Evolutionary conservation across 2,113 vertebrate species (phyloP).

Genomic region (Otus sunia): DNA sequence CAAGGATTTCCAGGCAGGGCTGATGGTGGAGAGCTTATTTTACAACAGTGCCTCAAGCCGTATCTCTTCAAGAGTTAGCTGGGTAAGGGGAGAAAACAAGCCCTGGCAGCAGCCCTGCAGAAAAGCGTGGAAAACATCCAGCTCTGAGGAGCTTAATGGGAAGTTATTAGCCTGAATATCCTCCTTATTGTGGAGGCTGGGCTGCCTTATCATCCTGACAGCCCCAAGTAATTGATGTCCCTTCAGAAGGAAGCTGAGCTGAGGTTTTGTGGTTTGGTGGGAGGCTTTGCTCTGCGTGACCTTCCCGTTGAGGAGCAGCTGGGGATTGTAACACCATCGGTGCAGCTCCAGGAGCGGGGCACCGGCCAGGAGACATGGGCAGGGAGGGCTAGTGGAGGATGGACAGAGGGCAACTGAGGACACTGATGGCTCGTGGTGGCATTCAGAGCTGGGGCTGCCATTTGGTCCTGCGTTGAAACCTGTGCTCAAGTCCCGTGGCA

Average conservation of each 20-base stretch:
- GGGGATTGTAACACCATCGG: not conserved
- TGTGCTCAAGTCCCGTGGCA: accelerated
- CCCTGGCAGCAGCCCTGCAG: slow-evolving; percentile 32
- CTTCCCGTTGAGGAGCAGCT: slow-evolving; percentile 25
- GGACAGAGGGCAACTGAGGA: not conserved
- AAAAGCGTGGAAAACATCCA: slow-evolving; percentile 48
- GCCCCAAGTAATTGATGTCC: slow-evolving; percentile 67
- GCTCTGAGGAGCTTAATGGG: slow-evolving; percentile 49
- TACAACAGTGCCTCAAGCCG: not conserved
- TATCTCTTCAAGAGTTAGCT: slow-evolving; percentile 15
- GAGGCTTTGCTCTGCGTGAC: slow-evolving; percentile 52
- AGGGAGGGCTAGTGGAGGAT: too few relatives aligned
- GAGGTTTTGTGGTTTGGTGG: slow-evolving; percentile 61
- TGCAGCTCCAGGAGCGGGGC: not conserved
- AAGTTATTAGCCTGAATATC: slow-evolving; percentile 62
- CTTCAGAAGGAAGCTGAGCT: slow-evolving; percentile 45
- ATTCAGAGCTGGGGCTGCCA: not conserved
- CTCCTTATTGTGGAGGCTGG: slow-evolving; percentile 45
- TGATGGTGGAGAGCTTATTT: not conserved
- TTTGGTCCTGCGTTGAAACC: not conserved
- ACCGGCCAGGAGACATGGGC: not conserved
- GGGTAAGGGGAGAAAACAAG: slow-evolving; percentile 37
- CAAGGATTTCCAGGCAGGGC: slow-evolving; percentile 6
- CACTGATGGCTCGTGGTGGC: accelerated
- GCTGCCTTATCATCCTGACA: slow-evolving; percentile 58